Evolutionary conservation across 2,113 vertebrate species (phyloP).

Genomic region (Ramphastos sulfuratus): DNA sequence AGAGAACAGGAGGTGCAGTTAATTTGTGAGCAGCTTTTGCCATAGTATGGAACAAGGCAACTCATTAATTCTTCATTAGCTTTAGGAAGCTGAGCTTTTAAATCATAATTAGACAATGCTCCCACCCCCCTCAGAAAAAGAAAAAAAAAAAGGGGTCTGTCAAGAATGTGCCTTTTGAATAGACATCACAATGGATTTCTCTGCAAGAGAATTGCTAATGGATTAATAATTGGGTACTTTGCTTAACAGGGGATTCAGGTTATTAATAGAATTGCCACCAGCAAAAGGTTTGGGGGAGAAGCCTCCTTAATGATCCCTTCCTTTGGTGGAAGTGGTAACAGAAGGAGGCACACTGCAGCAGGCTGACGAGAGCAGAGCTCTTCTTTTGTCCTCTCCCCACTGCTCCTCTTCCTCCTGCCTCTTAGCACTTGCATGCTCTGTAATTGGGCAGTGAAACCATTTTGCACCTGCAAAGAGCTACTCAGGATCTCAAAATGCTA

Average conservation of each 20-base stretch:
- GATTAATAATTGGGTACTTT: constrained; percentile 30
- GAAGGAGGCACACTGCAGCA: neutral
- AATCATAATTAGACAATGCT: neutral
- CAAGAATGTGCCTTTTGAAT: neutral
- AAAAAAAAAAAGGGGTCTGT: neutral
- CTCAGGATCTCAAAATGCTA: neutral
- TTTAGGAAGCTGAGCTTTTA: constrained; percentile 35
- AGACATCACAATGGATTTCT: neutral
- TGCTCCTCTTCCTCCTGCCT: neutral
- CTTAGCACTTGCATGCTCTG: neutral
- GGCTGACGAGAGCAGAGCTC: neutral
- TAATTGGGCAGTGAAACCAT: neutral
- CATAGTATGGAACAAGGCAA: neutral
- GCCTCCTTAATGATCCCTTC: neutral
- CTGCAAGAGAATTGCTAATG: constrained; percentile 31
- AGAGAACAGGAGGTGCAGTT: neutral
- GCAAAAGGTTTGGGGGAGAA: neutral
- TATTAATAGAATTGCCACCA: constrained; percentile 17
- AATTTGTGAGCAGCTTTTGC: constrained; percentile 18
- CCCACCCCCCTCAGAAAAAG: neutral
- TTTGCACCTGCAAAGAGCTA: neutral
- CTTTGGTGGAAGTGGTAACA: neutral
- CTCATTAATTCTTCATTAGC: constrained; percentile 30
- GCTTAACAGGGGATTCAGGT: neutral
- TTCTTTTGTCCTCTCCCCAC: neutral